Evolutionary conservation across 2,113 vertebrate genomes (phyloP).

Genomic region (Hymenochirus boettgeri): DNA sequence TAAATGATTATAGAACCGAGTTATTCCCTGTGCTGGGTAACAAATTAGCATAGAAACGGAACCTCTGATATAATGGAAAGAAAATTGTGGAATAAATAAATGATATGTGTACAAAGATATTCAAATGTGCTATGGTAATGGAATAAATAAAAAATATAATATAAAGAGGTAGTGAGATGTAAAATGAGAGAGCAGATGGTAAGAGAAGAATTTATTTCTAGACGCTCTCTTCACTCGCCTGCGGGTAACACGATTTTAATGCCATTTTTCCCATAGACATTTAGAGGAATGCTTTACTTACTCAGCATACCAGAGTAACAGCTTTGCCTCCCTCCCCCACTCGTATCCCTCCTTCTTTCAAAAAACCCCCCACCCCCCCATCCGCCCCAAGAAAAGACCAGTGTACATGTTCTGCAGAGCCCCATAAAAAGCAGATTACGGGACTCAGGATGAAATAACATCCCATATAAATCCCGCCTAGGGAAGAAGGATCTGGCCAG

Average conservation of each 20-base stretch:
- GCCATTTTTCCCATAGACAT: constrained; percentile 40
- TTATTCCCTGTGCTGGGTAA: no score
- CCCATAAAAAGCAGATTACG: constrained; percentile 64
- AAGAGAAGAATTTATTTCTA: constrained; percentile 39
- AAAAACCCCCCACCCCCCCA: constrained; percentile 8
- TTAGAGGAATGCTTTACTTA: constrained; percentile 43
- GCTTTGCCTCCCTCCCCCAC: constrained; percentile 22
- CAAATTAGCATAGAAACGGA: no score
- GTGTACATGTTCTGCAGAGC: constrained; percentile 45
- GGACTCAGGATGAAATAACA: constrained; percentile 63
- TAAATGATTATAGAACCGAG: no score
- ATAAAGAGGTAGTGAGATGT: constrained; percentile 29
- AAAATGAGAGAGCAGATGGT: constrained; percentile 39
- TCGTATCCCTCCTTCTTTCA: constrained; percentile 33
- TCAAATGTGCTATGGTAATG: constrained; percentile 19
- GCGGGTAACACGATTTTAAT: constrained; percentile 43
- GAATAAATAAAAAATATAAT: constrained; percentile 25
- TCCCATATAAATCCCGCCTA: constrained; percentile 63
- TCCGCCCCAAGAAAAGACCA: constrained; percentile 39
- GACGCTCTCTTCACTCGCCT: constrained; percentile 33
- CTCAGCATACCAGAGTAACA: constrained; percentile 35
- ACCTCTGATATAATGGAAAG: no score
- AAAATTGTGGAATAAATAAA: no score
- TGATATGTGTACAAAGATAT: no score
- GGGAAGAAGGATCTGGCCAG: constrained; percentile 60